Base-by-base conservation (phyloP, 2,797 vertebrate genomes). In the Cygnus olor region DNA sequence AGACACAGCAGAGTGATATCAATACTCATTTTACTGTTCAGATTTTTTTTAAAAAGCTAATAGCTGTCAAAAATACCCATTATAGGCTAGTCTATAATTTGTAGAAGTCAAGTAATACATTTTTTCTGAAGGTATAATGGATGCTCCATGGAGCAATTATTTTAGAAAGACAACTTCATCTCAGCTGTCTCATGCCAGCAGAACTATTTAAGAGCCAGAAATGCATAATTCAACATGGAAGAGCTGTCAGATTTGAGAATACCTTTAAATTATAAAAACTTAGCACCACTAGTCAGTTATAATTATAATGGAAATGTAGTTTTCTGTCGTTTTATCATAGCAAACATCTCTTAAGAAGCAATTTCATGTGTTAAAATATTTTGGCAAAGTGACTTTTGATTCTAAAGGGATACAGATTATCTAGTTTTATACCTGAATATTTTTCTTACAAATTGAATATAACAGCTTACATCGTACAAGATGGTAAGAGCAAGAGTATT, bases 131-230 rank as follows among this genome's bases (percentile, higher is more conserved):
- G 98, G 98, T 98, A 98, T 98, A 98, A 98, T 98, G 97, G 98
- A 98, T 98, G 98, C 98, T 98, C 98, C 96, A 96, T 94, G 97
- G 98, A 98, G 98, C 98, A 98, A 98, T 98, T 98, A 98, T 98
- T 98, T 98, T 97, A 98, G 97, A 98, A 98, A 98, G 98, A 98
- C 98, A 98, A 98, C 98, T 98, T 98, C 98, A 98, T 98, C 98
- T 98, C 97, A 98, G 98, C 98, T 98, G 98, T 98, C 98, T 98
- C 76, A 89, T 98, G 97, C 98, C 98, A 98, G 97, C 96, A 98
- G 98, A 98, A 98, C 98, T 98, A 98, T 98, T 98, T 98, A 98
- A 98, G 98, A 98, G 98, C 97, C 93, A 96, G 96, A 97, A 98
- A 98, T 98, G 97, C 97, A 98, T 98, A 98, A 98, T 98, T 98